phyloP scores from a whole-genome alignment of 2,888 invertebrate genomes.

The Noctua fimbriata region DNA sequence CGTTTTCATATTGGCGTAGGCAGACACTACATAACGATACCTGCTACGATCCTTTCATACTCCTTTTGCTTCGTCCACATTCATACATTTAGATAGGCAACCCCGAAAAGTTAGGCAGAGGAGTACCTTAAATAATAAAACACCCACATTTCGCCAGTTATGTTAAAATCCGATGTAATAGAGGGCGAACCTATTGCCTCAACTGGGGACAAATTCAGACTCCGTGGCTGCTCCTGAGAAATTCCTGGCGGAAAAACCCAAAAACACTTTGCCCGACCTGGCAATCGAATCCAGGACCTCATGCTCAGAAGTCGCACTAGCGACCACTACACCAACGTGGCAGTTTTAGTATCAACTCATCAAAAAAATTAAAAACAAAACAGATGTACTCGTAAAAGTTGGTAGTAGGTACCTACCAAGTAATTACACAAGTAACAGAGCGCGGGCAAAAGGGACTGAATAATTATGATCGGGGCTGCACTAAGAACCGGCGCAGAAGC shows the following conservation, averaged over 20 bases:
- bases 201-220: neutral
- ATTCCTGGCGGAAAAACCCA: neutral
- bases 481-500: constrained; percentile 60
- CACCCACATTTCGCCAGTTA: too few species aligned
- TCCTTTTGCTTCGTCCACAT: too few species aligned
- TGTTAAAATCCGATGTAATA: too few species aligned
- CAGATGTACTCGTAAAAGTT: neutral
- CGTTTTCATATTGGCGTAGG: too few species aligned
- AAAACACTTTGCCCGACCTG: neutral
- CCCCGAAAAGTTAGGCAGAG: too few species aligned
- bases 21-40: too few species aligned
- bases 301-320: neutral
- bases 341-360: neutral
- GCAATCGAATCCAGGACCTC: neutral
- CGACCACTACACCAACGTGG: neutral
- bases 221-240: neutral
- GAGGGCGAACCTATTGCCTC: neutral
- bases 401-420: neutral
- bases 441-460: constrained; percentile 43
- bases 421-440: constrained; percentile 23
- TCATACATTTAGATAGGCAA: too few species aligned
- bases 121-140: too few species aligned
- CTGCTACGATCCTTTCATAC: too few species aligned
- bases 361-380: neutral
- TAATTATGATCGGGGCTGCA: constrained; percentile 63